Base-by-base conservation (phyloP, 1,140 invertebrate species). In the Ptiloglossa arizonensis region DNA sequence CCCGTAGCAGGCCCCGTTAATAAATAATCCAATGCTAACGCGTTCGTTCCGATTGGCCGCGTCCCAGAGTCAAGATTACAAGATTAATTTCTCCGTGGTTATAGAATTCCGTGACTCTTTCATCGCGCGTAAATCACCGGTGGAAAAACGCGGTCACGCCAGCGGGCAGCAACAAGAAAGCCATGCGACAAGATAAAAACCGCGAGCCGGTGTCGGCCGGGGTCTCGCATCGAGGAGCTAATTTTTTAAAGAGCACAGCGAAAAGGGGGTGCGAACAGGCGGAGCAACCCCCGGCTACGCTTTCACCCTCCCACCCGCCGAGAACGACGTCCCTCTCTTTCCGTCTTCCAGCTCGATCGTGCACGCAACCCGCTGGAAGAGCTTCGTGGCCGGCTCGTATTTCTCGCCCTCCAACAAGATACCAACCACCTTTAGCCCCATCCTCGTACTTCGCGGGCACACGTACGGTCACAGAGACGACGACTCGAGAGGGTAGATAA, bases 351-450 rank as follows among this genome's bases (percentile, higher is more conserved):
- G 73, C 80, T 82, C 69, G 76, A 83, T 86, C 83, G 77, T 59
- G 80, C 85, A 86, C 85, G 85, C 85, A 81, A 86, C 56, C 77
- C 56, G 67, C 17, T 74, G 69, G 77, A 86, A 67, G 81, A 86
- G 81, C 70, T 77, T 80, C 80, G 76, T 71, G 70, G 80, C 64
- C 80, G 72, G 74, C 77, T 86, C 85, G 85, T 86, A 86, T 86
- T 86, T 86, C 85, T 86, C 85, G 70, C 83, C 85, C 85, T 86
- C 85, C 85, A 86, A 86, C 85, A 79, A 86, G 85, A 86, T 86
- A 86, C 84, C 85, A 81, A 83, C 84, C 85, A 86, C 85, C 81
- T 86, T 83, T 60, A 72, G 66, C 84, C 85, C 84, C 78, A 75
- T 86, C 70, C 75, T 75, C 82, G 76, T n/a, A 77, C 72, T 69